Percentiles rank a stretch among this genome's conserved stretches.
Evolutionary conservation across 2,888 invertebrate species (phyloP).

Genomic region (Hirtodrosophila cameraria): DNA sequence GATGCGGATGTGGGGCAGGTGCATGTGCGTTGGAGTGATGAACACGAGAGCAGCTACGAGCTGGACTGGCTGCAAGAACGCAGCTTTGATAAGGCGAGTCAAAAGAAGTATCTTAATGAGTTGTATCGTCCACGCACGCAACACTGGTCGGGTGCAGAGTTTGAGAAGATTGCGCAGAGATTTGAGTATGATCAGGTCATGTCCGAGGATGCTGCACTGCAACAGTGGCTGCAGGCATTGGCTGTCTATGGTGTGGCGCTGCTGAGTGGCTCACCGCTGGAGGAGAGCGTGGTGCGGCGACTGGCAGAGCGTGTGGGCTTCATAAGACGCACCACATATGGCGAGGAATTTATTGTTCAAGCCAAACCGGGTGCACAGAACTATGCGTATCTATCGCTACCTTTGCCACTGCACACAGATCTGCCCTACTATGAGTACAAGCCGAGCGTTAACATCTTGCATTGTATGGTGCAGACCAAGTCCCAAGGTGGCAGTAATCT

Average conservation of each 20-base stretch:
- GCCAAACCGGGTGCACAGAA: conserved; percentile 89
- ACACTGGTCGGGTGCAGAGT: conserved; percentile 86
- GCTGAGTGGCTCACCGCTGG: conserved; percentile 86
- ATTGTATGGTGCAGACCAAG: conserved; percentile 88
- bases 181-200: conserved; percentile 86
- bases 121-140: conserved; percentile 85
- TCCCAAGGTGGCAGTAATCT: conserved; percentile 88
- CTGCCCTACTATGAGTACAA: conserved; percentile 91
- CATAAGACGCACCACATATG: conserved; percentile 89
- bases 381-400: conserved; percentile 89
- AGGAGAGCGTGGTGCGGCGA: conserved; percentile 86
- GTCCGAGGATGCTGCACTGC: conserved; percentile 83
- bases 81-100: conserved; percentile 85
- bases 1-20: conserved; percentile 61
- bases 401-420: conserved; percentile 90
- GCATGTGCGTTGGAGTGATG: conserved; percentile 87
- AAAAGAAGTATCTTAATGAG: conserved; percentile 84
- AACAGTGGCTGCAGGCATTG: conserved; percentile 87
- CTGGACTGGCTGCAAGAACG: conserved; percentile 87
- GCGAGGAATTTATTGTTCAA: conserved; percentile 88
- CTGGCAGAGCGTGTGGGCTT: conserved; percentile 88
- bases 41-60: conserved; percentile 86
- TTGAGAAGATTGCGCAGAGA: conserved; percentile 84
- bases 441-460: conserved; percentile 89
- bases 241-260: conserved; percentile 88